Conservation (phyloP, 2,888 invertebrate species). For the Amblyjoppa fuscipennis region DNA sequence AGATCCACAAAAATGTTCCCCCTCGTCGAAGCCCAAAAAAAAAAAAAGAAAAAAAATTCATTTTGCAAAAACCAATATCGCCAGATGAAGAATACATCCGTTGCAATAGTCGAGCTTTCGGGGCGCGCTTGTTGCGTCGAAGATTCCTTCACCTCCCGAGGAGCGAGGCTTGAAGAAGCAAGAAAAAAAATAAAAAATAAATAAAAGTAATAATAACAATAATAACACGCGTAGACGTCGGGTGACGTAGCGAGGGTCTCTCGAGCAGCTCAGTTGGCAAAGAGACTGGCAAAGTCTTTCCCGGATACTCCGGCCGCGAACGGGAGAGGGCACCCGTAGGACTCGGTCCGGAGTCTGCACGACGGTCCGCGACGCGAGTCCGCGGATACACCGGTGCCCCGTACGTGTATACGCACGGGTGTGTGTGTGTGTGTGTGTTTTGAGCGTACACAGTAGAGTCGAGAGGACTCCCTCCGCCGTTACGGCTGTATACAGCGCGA, state of each 20-base stretch:
- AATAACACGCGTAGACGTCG: slow-evolving; percentile 5
- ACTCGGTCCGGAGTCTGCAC: slow-evolving; percentile 56
- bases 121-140: slow-evolving; percentile 13
- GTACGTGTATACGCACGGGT: background rate
- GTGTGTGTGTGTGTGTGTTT: background rate
- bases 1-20: background rate
- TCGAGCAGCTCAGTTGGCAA: slow-evolving; percentile 11
- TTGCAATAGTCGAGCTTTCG: slow-evolving; percentile 1
- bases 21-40: background rate
- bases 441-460: background rate
- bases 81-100: background rate
- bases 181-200: too few relatives aligned
- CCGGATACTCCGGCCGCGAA: slow-evolving; percentile 42
- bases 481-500: background rate
- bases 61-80: background rate
- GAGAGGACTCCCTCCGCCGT: background rate
- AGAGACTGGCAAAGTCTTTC: slow-evolving; percentile 47
- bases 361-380: slow-evolving; percentile 37
- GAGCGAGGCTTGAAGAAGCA: background rate
- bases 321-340: slow-evolving; percentile 44
- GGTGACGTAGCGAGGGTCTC: slow-evolving; percentile 10
- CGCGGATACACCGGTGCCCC: background rate
- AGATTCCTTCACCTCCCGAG: slow-evolving; percentile 46
- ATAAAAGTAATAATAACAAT: background rate
- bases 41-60: background rate